Evolutionary conservation across 2,888 invertebrate genomes (phyloP).

Genomic region (Dromius quadrimaculatus): DNA sequence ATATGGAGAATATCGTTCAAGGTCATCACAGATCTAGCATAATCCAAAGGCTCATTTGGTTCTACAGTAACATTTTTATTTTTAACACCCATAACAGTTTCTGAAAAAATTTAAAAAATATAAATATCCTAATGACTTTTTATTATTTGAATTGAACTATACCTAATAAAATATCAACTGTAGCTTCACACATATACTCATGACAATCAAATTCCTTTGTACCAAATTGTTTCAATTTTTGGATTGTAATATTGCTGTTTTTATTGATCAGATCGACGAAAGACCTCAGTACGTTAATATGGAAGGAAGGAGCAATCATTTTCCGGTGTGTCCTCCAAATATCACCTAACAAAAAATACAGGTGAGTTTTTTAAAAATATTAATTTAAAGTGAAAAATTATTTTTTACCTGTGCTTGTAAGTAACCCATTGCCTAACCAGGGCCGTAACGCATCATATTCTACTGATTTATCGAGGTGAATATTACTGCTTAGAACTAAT

Average conservation of each 20-base stretch:
- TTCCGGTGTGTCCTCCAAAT: conserved; percentile 69
- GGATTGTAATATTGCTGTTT: conserved; percentile 65
- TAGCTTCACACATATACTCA: conserved; percentile 68
- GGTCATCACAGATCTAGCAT: conserved; percentile 72
- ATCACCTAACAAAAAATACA: conserved; percentile 60
- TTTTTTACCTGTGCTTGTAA: conserved; percentile 57
- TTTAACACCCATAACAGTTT: conserved; percentile 71
- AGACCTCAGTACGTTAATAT: conserved; percentile 68
- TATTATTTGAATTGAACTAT: too few species aligned
- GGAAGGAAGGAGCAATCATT: conserved; percentile 70
- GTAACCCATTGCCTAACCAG: conserved; percentile 39
- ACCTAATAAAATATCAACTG: conserved; percentile 68
- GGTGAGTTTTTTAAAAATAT: conserved; percentile 33
- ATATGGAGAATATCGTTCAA: conserved; percentile 71
- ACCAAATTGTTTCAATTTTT: conserved; percentile 53
- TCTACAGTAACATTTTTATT: conserved; percentile 65
- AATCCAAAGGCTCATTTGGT: conserved; percentile 68
- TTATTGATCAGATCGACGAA: conserved; percentile 69
- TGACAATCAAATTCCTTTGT: conserved; percentile 66
- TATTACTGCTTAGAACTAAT: conserved; percentile 37
- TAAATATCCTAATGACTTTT: too few species aligned
- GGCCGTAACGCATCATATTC: conserved; percentile 36
- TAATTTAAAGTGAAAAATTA: background rate
- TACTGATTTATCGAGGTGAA: conserved; percentile 31
- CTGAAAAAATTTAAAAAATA: conserved; percentile 46